Conservation (phyloP, 2,113 vertebrate species). For the Tupaia tana region DNA sequence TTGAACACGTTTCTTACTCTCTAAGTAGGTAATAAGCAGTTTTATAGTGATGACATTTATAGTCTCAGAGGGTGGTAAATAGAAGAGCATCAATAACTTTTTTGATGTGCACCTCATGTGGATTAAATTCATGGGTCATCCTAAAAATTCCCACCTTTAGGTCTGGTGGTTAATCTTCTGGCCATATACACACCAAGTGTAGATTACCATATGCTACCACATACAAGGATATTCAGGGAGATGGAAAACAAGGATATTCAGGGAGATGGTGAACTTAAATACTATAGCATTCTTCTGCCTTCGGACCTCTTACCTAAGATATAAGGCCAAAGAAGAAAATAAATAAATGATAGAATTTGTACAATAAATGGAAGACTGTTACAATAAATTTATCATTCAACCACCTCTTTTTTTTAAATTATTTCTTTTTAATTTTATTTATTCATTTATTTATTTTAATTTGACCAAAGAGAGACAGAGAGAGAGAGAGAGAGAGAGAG, state of each 20-base stretch:
- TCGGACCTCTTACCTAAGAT: not conserved
- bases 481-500: too few species aligned
- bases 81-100: slow-evolving; percentile 38
- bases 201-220: not conserved
- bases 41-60: slow-evolving; percentile 53
- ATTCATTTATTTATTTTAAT: too few species aligned
- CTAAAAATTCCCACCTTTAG: slow-evolving; percentile 45
- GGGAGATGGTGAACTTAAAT: not conserved
- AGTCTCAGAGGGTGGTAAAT: slow-evolving; percentile 27
- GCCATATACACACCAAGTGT: not conserved
- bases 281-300: not conserved
- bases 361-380: not conserved
- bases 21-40: slow-evolving; percentile 23
- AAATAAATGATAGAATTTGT: not conserved
- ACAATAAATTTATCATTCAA: slow-evolving; percentile 15
- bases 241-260: slow-evolving; percentile 49
- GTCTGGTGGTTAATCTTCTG: slow-evolving; percentile 13
- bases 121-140: slow-evolving; percentile 40
- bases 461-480: too few species aligned
- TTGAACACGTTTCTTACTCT: slow-evolving; percentile 55
- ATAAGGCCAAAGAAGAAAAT: not conserved
- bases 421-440: too few species aligned
- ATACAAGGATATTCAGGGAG: slow-evolving; percentile 25
- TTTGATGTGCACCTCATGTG: slow-evolving; percentile 2
- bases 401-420: too few species aligned